Conservation (phyloP, 2,113 vertebrate species). For the Chroicocephalus ridibundus region DNA sequence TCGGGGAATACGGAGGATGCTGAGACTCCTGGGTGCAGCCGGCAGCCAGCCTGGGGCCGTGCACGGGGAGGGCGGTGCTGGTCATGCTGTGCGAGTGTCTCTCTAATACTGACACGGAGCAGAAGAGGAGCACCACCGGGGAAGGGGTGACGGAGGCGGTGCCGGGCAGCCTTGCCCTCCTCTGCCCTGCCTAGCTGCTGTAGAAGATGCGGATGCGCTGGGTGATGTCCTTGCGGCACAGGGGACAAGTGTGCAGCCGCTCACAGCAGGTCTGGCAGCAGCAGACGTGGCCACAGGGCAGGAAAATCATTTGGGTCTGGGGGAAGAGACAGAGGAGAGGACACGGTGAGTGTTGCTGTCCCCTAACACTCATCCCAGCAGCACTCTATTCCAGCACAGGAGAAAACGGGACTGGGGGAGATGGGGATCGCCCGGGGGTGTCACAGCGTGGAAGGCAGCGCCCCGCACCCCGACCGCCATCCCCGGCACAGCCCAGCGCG, state of each 20-base stretch:
- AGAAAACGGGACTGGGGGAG: neutral
- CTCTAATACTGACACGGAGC: rapidly evolving
- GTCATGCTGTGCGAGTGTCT: neutral
- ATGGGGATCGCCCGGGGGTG: neutral
- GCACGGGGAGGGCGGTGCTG: neutral
- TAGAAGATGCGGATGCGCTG: slow-evolving; percentile 88
- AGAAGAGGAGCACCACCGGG: rapidly evolving
- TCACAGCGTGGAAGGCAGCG: neutral
- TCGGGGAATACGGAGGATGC: rapidly evolving
- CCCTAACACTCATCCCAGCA: neutral
- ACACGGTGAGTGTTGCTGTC: neutral
- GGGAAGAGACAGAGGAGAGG: neutral
- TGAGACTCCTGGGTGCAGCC: neutral
- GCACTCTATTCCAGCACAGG: rapidly evolving
- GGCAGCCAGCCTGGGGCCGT: neutral
- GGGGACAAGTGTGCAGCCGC: slow-evolving; percentile 82
- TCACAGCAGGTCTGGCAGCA: slow-evolving; percentile 87
- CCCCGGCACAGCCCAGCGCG: neutral
- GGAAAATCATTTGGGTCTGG: slow-evolving; percentile 89
- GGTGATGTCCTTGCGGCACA: slow-evolving; percentile 83
- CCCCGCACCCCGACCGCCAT: rapidly evolving
- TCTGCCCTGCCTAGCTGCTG: slow-evolving; percentile 19
- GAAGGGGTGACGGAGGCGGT: rapidly evolving
- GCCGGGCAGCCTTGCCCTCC: rapidly evolving
- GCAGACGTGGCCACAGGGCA: slow-evolving; percentile 93